Conservation (phyloP, 2,113 vertebrate genomes). For the Verasper variegatus region DNA sequence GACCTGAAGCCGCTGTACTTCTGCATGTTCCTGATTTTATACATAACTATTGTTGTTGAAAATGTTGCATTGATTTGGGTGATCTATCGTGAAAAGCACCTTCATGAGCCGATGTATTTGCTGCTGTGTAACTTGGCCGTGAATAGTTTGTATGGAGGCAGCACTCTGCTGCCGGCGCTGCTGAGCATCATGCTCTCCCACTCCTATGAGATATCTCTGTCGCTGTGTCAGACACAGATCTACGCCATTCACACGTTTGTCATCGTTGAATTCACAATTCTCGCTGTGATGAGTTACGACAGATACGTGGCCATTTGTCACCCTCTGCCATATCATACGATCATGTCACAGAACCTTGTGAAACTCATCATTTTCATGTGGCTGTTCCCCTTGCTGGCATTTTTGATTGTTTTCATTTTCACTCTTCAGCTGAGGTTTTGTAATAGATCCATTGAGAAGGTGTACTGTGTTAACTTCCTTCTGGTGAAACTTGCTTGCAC, state of each 20-base stretch:
- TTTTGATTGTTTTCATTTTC: conserved; percentile 48
- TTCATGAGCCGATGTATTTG: conserved; percentile 72
- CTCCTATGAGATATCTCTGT: conserved; percentile 51
- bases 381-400: conserved; percentile 57
- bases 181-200: conserved; percentile 48
- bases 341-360: conserved; percentile 62
- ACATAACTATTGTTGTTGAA: conserved; percentile 50
- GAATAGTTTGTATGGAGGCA: conserved; percentile 68
- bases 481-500: conserved; percentile 67
- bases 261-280: conserved; percentile 65
- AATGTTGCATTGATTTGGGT: conserved; percentile 58
- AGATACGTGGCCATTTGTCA: conserved; percentile 71
- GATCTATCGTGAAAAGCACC: conserved; percentile 45
- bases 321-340: conserved; percentile 64
- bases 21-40: conserved; percentile 60
- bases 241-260: conserved; percentile 66
- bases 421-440: conserved; percentile 63
- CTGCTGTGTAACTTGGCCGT: conserved; percentile 67
- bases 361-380: conserved; percentile 56
- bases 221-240: conserved; percentile 58
- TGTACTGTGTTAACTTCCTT: conserved; percentile 61
- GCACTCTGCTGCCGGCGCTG: conserved; percentile 55
- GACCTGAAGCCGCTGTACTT: conserved; percentile 53
- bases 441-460: conserved; percentile 46
- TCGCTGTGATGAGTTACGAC: conserved; percentile 74